Base-by-base conservation (phyloP, 1,140 invertebrate genomes). In the Hyles euphorbiae region DNA sequence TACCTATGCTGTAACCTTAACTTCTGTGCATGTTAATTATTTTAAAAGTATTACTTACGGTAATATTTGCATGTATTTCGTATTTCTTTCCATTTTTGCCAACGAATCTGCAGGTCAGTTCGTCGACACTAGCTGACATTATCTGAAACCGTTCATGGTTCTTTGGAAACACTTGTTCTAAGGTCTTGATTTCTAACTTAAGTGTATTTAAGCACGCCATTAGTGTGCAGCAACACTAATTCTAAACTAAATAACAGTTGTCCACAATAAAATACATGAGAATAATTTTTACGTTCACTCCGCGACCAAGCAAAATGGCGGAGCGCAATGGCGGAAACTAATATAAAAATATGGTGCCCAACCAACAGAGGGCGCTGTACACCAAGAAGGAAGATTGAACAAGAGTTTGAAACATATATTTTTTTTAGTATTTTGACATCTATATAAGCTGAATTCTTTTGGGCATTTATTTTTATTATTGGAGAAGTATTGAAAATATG, bases 191-290 rank as follows among this genome's bases (percentile, higher is more conserved):
- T 93, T 99, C 98, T 92, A 98, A 95, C 91, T 98, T 98, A 75
- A 99, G 92, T 72, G 96, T 97, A 90, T 97, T 97, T 91, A 99
- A 92, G 93, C 98, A 99, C 92, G 98, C 98, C 97, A 98, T 98
- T 91, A 91, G 91, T 82, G 76, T 85, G 58, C 65, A 65, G 58
- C 74, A 81, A 86, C 81, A 87, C 81, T 86, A 84, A 78, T 78
- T 75, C 73, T 81, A 76, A 76, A 76, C 65, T 81, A 83, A 80
- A 76, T 78, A 83, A 75, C 76, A 74, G 72, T 65, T 77, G 74
- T 73, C 66, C 80, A 78, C 82, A 67, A 75, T 78, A 76, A 73
- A 85, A 87, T 87, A 85, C 82, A 88, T 88, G 61, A 76, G 73
- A 80, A 78, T 70, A 74, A 77, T 70, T 79, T 87, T 80, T 78